Evolutionary conservation across 2,113 vertebrate species (phyloP).

Genomic region (Paramisgurnus dabryanus): DNA sequence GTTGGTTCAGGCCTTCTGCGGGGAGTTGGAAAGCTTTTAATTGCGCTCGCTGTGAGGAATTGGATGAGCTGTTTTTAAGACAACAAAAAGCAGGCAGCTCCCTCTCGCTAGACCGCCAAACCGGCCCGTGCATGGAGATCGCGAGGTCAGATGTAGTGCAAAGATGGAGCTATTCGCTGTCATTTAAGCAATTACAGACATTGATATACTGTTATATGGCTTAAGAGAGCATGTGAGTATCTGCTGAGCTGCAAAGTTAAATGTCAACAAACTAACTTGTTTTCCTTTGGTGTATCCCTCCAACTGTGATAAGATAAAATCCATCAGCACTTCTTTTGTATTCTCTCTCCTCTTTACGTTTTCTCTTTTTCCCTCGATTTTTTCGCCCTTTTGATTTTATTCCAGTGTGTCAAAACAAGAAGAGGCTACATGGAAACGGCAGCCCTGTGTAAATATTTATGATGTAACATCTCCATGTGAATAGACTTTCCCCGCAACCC

Average conservation of each 20-base stretch:
- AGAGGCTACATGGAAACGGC: constrained; percentile 82
- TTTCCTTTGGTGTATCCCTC: constrained; percentile 20
- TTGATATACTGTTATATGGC: background rate
- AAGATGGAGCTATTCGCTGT: constrained; percentile 18
- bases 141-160: constrained; percentile 35
- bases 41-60: constrained; percentile 76
- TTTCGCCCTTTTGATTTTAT: constrained; percentile 69
- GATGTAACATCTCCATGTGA: constrained; percentile 90
- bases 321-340: constrained; percentile 50
- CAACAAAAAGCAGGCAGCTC: constrained; percentile 60
- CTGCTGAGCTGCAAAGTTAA: background rate
- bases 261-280: constrained; percentile 3
- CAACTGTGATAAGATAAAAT: constrained; percentile 11
- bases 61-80: constrained; percentile 69
- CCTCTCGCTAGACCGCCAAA: constrained; percentile 22
- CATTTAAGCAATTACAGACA: constrained; percentile 36
- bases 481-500: constrained; percentile 83
- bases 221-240: background rate
- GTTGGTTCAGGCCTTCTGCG: constrained; percentile 75
- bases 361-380: constrained; percentile 49
- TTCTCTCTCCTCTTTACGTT: constrained; percentile 53
- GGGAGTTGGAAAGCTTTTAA: constrained; percentile 78
- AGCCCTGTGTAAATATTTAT: constrained; percentile 98
- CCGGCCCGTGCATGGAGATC: constrained; percentile 44
- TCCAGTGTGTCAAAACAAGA: constrained; percentile 79